Conservation (phyloP, 2,888 invertebrate species). For the Tachystola acroxantha region DNA sequence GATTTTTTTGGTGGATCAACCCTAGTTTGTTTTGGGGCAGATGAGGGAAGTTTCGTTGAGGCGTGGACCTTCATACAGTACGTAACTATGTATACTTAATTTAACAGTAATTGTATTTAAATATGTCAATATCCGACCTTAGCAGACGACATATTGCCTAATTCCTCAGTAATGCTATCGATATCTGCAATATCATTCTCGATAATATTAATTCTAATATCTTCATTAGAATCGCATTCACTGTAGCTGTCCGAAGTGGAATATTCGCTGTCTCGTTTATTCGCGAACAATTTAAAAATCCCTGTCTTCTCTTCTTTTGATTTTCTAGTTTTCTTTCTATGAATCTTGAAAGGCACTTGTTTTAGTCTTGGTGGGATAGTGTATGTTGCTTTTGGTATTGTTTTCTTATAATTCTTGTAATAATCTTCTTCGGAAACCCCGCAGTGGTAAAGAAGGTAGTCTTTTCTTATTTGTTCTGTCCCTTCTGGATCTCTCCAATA, state of each 20-base stretch:
- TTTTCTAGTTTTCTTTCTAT: constrained; percentile 43
- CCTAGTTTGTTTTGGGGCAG: too few species aligned
- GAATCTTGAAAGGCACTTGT: constrained; percentile 69
- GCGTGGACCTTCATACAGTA: too few species aligned
- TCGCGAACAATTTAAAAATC: constrained; percentile 57
- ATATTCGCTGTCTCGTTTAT: constrained; percentile 54
- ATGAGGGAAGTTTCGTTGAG: too few species aligned
- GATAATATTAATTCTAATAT: constrained; percentile 16
- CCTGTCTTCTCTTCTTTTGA: constrained; percentile 48
- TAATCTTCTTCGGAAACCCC: constrained; percentile 64
- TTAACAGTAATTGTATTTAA: too few species aligned
- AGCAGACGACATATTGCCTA: constrained; percentile 20
- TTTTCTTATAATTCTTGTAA: constrained; percentile 44
- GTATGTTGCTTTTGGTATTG: constrained; percentile 31
- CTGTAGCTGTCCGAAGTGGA: constrained; percentile 69
- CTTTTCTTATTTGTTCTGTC: constrained; percentile 62
- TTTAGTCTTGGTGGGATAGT: constrained; percentile 46
- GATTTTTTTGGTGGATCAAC: too few species aligned
- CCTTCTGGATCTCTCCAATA: constrained; percentile 63
- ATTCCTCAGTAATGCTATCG: constrained; percentile 28
- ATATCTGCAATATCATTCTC: constrained; percentile 12
- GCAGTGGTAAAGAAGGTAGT: constrained; percentile 63
- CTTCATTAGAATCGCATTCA: constrained; percentile 57
- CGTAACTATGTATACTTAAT: too few species aligned
- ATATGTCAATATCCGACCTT: constrained; percentile 24